Conservation (phyloP, 1,140 invertebrate species). For the Drosophila elegans region DNA sequence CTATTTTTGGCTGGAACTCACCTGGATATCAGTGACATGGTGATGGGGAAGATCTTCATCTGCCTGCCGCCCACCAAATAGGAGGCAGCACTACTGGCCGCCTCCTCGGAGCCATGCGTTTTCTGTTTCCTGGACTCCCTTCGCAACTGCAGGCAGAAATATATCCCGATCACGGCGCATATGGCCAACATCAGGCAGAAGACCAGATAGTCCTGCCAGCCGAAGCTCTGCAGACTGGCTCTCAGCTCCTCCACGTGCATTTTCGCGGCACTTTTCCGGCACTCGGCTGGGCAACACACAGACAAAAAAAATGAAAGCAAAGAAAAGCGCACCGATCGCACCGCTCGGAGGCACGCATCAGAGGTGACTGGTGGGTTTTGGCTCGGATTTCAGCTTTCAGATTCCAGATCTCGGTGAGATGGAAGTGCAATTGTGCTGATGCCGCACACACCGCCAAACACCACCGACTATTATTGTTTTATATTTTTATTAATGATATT, state of each 20-base stretch:
- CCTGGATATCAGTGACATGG: constrained; percentile 93
- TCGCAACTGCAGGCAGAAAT: constrained; percentile 88
- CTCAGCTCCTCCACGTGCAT: constrained; percentile 87
- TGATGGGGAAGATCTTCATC: constrained; percentile 92
- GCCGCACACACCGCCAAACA: constrained; percentile 12
- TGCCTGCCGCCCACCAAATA: constrained; percentile 94
- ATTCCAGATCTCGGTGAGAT: constrained; percentile 22
- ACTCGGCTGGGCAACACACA: constrained; percentile 14
- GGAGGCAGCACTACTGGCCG: constrained; percentile 86
- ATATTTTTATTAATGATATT: constrained; percentile 67
- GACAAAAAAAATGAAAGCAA: neutral
- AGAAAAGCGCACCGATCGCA: constrained; percentile 24
- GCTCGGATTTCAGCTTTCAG: constrained; percentile 39
- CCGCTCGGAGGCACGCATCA: constrained; percentile 65
- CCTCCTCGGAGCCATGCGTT: constrained; percentile 53
- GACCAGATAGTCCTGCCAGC: constrained; percentile 89
- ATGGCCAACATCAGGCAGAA: constrained; percentile 90
- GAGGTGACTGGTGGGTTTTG: constrained; percentile 56
- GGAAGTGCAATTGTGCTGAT: constrained; percentile 10
- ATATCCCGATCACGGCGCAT: constrained; percentile 91
- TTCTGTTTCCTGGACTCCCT: constrained; percentile 87
- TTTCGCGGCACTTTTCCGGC: neutral
- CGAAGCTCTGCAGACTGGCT: constrained; percentile 88
- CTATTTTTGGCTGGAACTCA: constrained; percentile 72
- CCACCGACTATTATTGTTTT: constrained; percentile 40